These are phyloP conservation scores for Anisognathus igniventris DNA, from an alignment of 2,797 vertebrate genomes.

Conservation along the genomic window DNA sequence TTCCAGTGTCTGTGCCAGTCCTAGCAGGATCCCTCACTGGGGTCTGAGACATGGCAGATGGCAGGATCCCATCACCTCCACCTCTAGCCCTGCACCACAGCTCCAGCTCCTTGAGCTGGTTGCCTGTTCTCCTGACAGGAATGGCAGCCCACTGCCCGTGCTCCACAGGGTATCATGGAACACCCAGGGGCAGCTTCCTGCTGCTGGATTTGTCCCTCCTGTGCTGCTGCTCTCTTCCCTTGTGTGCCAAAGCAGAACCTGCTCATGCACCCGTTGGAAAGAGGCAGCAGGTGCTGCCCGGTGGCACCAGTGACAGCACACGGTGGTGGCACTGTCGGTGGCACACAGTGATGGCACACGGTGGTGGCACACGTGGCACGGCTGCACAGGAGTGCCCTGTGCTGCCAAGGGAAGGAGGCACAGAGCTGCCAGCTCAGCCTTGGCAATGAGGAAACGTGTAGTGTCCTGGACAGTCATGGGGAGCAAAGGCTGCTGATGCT, in stretches of 20 bases:
- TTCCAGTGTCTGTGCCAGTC: background rate
- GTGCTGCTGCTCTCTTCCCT: background rate
- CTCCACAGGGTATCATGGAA: background rate
- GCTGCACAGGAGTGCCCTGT: background rate
- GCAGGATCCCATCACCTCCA: background rate
- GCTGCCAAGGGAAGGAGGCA: background rate
- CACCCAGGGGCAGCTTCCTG: background rate
- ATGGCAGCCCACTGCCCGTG: rapidly evolving
- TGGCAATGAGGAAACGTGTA: background rate
- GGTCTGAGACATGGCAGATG: rapidly evolving
- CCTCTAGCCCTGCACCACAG: background rate
- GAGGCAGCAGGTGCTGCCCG: background rate
- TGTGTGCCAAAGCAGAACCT: background rate
- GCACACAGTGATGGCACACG: background rate
- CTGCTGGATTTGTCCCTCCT: background rate
- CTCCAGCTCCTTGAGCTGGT: background rate
- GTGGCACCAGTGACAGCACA: background rate
- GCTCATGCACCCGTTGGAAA: background rate
- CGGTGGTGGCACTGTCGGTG: background rate
- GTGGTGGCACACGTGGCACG: background rate
- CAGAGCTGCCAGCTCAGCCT: slow-evolving; percentile 1
- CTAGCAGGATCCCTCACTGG: background rate
- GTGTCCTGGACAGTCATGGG: background rate
- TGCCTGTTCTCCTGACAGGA: background rate
- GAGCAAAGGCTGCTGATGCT: background rate